These are phyloP conservation scores for Dasyurus viverrinus DNA, from an alignment of 2,113 vertebrate genomes.

Conservation along the genomic window DNA sequence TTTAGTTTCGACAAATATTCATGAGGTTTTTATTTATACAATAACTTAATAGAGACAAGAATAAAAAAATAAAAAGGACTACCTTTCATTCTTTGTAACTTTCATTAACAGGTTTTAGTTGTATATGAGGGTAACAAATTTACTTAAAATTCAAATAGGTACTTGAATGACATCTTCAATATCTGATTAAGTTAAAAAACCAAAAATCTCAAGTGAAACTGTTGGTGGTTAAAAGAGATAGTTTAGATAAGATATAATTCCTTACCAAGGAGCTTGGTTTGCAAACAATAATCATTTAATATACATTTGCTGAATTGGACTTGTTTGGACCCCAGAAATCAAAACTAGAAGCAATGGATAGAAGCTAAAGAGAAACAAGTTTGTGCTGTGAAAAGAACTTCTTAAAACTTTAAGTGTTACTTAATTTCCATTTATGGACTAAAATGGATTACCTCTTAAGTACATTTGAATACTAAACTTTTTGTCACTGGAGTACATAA, in stretches of 20 bases:
- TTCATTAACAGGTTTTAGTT: constrained; percentile 30
- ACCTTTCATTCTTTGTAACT: constrained; percentile 51
- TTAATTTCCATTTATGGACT: no score
- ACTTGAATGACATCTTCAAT: constrained; percentile 24
- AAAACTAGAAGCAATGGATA: neutral
- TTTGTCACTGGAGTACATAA: neutral
- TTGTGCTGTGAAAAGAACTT: neutral
- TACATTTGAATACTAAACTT: neutral
- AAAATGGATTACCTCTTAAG: neutral
- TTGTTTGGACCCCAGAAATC: neutral
- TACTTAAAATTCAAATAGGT: constrained; percentile 19
- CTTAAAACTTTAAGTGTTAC: neutral
- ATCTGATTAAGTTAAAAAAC: neutral
- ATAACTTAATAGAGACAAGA: constrained; percentile 41
- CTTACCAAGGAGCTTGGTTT: neutral
- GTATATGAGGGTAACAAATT: neutral
- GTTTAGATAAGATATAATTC: neutral
- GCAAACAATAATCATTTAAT: neutral
- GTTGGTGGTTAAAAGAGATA: neutral
- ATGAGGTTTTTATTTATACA: constrained; percentile 8
- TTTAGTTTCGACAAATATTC: constrained; percentile 18
- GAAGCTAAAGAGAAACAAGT: neutral
- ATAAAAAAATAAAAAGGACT: constrained; percentile 10
- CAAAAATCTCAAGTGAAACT: neutral
- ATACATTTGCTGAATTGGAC: neutral